Base-by-base conservation (phyloP, 2,797 vertebrate species). In the Brotula barbata region DNA sequence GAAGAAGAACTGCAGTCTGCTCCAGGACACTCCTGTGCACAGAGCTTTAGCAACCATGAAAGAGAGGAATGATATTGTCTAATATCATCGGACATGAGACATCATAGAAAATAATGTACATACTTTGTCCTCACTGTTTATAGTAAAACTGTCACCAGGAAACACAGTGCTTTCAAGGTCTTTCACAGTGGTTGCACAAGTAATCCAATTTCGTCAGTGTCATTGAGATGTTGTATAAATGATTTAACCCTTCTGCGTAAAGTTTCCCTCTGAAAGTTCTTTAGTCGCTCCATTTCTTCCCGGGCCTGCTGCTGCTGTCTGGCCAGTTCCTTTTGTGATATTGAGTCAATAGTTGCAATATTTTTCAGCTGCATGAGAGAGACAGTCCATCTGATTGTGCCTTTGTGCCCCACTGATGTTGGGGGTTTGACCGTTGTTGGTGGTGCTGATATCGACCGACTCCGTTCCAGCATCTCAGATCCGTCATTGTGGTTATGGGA, bases 291-390 rank as follows among this genome's bases (percentile, higher is more conserved):
- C 47, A 58, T 43, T 52, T 89, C 89, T 53, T 85, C 78, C 37
- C 46, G 37, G 25, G 69, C 68, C 33, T 64, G 50, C 68, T 79
- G 82, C 71, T 75, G 81, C 37, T 68, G 81, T 33, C 49, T 76
- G 20, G 63, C 80, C 59, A 79, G 40, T 75, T 92, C 89, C 44
- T 88, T 92, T 25, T 87, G 76, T 17, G 87, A 91, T 60, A 93
- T 93, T 19, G 83, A 86, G 78, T 94, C 91, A 8, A 93, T 92
- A 6, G 82, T 54, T 9, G 91, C 88, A 0, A 93, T 89, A 19
- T 85, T 72, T 51, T 86, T 91, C 65, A 93, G 86, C 78, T 92
- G 82, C 73, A 85, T 73, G 39, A 92, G 73, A 0, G 92, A 93
- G 36, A 93, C 10, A 20, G 48, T 43, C 25, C 82, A 65, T 4